phyloP scores from a whole-genome alignment of 2,113 vertebrate species.

The Onychorhynchus coronatus region DNA sequence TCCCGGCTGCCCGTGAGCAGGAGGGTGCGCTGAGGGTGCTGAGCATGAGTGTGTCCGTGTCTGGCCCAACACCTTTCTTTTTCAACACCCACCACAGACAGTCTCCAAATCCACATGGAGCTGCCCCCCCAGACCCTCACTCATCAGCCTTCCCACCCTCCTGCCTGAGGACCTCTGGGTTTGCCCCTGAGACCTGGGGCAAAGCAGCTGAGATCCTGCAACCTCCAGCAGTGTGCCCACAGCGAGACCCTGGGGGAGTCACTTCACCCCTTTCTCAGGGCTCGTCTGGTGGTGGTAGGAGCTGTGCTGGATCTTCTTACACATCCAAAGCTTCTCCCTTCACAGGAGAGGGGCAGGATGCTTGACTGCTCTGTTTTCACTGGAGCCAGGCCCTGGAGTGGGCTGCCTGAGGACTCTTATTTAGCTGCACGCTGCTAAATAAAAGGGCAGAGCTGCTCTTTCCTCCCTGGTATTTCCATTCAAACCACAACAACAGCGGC shows the following conservation, averaged over 20 bases:
- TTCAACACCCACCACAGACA: rapidly evolving
- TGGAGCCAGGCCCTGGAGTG: not conserved
- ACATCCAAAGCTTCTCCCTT: not conserved
- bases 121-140: not conserved
- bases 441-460: not conserved
- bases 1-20: not conserved
- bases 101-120: not conserved
- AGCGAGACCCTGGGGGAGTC: rapidly evolving
- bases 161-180: not conserved
- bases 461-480: not conserved
- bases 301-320: not conserved
- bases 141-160: not conserved
- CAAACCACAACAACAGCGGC: not conserved
- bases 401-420: not conserved
- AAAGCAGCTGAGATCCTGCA: not conserved
- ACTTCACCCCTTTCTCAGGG: not conserved
- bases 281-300: rapidly evolving
- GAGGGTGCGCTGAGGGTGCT: not conserved
- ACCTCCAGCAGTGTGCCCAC: not conserved
- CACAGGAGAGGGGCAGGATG: not conserved
- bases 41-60: rapidly evolving
- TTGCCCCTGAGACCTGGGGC: not conserved
- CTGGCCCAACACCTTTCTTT: not conserved
- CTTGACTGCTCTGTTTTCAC: not conserved
- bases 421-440: not conserved